phyloP scores from a whole-genome alignment of 2,797 vertebrate species.

The Lacerta viridis region DNA sequence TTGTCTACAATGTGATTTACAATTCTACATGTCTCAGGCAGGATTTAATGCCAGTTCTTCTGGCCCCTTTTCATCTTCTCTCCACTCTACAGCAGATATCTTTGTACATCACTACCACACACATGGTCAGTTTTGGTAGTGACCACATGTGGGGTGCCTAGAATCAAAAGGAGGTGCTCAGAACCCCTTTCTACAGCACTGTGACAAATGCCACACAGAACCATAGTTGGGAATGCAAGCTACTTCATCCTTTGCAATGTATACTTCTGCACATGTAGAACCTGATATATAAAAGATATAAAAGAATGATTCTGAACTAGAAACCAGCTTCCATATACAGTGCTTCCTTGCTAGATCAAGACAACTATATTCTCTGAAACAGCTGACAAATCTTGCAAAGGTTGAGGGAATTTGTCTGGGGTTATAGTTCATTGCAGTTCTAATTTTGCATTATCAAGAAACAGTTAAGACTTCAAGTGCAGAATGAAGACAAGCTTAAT shows the following conservation, averaged over 20 bases:
- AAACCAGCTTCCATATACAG: too few relatives aligned
- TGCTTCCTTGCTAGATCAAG: too few relatives aligned
- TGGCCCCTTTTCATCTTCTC: background rate
- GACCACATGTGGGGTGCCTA: background rate
- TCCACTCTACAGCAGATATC: rapidly evolving
- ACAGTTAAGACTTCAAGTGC: background rate
- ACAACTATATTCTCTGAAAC: background rate
- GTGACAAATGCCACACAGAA: too few relatives aligned
- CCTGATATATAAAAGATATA: too few relatives aligned
- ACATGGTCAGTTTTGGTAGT: background rate
- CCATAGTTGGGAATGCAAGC: too few relatives aligned
- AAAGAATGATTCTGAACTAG: too few relatives aligned
- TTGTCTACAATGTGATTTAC: constrained; percentile 10
- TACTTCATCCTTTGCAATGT: too few relatives aligned
- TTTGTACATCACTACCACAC: background rate
- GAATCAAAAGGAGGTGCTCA: background rate
- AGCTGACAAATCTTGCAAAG: background rate
- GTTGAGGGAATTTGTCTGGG: background rate
- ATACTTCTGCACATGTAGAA: too few relatives aligned
- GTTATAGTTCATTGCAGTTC: background rate
- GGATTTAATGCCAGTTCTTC: background rate
- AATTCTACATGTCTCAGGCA: background rate
- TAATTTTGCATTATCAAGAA: background rate
- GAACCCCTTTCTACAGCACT: too few relatives aligned
- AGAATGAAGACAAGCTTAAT: background rate